Evolutionary conservation across 2,888 invertebrate species (phyloP).

Genomic region (Peribatodes rhomboidaria): DNA sequence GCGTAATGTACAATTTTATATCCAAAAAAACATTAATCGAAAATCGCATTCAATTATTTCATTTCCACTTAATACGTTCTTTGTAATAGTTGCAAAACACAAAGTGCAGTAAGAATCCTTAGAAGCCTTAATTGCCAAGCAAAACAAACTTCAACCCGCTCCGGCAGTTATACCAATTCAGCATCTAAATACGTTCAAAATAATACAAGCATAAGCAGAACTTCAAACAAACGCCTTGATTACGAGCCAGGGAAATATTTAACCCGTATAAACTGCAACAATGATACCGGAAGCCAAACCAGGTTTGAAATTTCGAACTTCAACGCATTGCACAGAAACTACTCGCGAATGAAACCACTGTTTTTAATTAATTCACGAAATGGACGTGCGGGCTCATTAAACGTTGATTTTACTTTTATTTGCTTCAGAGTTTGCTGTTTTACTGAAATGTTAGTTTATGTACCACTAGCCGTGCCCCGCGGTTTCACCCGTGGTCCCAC

Average conservation of each 20-base stretch:
- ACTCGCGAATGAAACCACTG: slow-evolving; percentile 47
- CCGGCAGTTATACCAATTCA: slow-evolving; percentile 9
- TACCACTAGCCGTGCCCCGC: too few species aligned
- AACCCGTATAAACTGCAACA: slow-evolving; percentile 34
- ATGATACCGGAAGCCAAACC: slow-evolving; percentile 42
- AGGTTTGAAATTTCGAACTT: slow-evolving; percentile 47
- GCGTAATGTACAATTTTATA: too few species aligned
- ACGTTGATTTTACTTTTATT: slow-evolving; percentile 58
- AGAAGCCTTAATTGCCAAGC: background rate
- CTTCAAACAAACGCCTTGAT: slow-evolving; percentile 30
- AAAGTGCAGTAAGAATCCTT: background rate
- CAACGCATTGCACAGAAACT: slow-evolving; percentile 38
- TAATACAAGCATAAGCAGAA: slow-evolving; percentile 21
- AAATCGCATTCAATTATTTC: too few species aligned
- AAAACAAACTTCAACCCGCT: slow-evolving; percentile 11
- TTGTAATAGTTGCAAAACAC: too few species aligned
- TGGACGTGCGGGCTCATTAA: slow-evolving; percentile 41
- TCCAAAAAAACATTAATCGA: too few species aligned
- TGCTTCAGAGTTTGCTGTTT: slow-evolving; percentile 33
- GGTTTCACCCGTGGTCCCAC: too few species aligned
- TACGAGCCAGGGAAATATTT: slow-evolving; percentile 26
- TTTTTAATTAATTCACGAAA: slow-evolving; percentile 60
- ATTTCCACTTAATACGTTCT: too few species aligned
- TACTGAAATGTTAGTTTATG: slow-evolving; percentile 9
- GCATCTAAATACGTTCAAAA: slow-evolving; percentile 15